Percentiles rank a stretch among this genome's conserved stretches.
These are phyloP conservation scores for Turnix velox DNA, from an alignment of 2,113 vertebrate genomes.

Conservation along the genomic window DNA sequence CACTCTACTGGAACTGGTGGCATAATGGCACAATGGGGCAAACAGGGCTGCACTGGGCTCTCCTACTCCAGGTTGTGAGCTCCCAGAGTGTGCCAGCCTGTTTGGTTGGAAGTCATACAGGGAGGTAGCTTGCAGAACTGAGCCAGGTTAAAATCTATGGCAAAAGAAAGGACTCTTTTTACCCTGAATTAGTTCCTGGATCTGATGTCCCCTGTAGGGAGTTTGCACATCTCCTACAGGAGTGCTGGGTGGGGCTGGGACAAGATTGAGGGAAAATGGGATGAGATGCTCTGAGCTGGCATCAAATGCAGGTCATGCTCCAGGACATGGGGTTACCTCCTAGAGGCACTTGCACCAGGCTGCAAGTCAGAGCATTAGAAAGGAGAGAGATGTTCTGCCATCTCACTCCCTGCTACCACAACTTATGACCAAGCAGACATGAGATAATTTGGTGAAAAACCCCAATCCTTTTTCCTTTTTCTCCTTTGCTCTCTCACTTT, in stretches of 20 bases:
- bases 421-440: neutral
- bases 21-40: neutral
- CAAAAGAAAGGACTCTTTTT: neutral
- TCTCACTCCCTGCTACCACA: neutral
- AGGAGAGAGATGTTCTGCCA: neutral
- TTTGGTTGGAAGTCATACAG: no score
- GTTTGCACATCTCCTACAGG: neutral
- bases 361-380: accelerated
- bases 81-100: neutral
- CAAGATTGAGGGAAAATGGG: neutral
- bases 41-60: accelerated
- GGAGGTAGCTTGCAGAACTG: accelerated
- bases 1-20: neutral
- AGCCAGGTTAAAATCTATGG: neutral
- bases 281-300: neutral
- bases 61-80: neutral
- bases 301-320: neutral
- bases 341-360: neutral
- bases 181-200: neutral
- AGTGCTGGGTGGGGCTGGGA: neutral
- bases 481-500: neutral
- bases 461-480: neutral
- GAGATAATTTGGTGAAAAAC: neutral
- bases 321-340: neutral
- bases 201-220: neutral